Base-by-base conservation (phyloP, 2,113 vertebrate genomes). In the Nannobrachium achirus region DNA sequence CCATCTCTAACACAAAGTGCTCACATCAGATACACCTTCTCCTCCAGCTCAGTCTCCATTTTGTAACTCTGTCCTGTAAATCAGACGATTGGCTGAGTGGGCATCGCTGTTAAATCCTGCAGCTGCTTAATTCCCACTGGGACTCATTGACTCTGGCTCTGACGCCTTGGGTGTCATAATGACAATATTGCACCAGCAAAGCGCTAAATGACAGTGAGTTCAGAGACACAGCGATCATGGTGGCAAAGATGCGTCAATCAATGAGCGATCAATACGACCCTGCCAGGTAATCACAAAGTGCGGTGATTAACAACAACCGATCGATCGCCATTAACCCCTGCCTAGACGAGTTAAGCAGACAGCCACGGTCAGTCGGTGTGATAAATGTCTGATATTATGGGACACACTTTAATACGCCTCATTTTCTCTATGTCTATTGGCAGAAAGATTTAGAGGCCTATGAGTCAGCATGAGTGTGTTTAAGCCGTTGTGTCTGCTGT, bases 241-340 rank as follows among this genome's bases (percentile, higher is more conserved):
- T 71, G 59, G 70, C 68, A 5, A 70, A 70, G 73, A 80, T 60
- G 64, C 50, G 2, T 51, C 55, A 78, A 88, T 90, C 86, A 69
- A 89, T 87, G 86, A 45, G 20, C 52, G 63, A 86, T 92, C 89
- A 40, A 92, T 90, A 73, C 3, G 4, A 50, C 57, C 70, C 84
- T 81, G 84, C 89, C 86, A 86, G 83, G 88, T 86, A 89, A 90
- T 89, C 87, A 86, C 80, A 87, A 91, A 86, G 66, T 69, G 8
- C 51, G 46, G 81, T 88, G 89, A 92, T 90, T 90, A 92, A 91
- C 82, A 66, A 62, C 63, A 11, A 69, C 80, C 70, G 39, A 89
- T 92, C 88, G 76, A 90, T 90, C 62, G 75, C 85, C 39, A 85
- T 90, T 89, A 87, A 92, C 89, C 85, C 82, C 69, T 86, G 69